Conservation (phyloP, 2,797 vertebrate genomes). For the Carduelis carduelis region DNA sequence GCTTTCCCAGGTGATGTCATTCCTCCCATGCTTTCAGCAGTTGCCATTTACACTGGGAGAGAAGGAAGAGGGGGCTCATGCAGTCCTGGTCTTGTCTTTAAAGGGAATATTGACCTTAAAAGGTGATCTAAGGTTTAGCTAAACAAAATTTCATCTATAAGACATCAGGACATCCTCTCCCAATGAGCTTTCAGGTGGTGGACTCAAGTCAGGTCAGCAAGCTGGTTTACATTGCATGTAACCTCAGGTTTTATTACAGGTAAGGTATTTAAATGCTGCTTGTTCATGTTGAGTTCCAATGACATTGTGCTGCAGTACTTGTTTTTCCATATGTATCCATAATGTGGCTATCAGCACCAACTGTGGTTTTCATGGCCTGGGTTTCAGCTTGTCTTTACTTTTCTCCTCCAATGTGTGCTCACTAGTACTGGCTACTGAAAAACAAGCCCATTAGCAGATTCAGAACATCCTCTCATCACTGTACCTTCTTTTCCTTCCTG, state of each 20-base stretch:
- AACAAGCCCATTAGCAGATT: background rate
- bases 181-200: background rate
- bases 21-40: background rate
- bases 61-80: background rate
- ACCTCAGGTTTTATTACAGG: background rate
- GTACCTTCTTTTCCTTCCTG: background rate
- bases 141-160: background rate
- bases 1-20: background rate
- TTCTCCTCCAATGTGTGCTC: background rate
- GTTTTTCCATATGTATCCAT: background rate
- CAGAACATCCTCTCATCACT: background rate
- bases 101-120: background rate
- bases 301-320: background rate
- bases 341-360: background rate
- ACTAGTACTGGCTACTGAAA: background rate
- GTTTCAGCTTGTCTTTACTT: background rate
- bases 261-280: background rate
- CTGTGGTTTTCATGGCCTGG: background rate
- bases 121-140: background rate
- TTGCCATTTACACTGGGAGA: background rate
- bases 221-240: background rate
- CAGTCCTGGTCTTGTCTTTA: background rate
- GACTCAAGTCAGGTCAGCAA: rapidly evolving
- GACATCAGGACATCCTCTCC: background rate
- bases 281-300: background rate